These are phyloP conservation scores for Saccopteryx bilineata DNA, from an alignment of 2,113 vertebrate genomes.

Conservation along the genomic window DNA sequence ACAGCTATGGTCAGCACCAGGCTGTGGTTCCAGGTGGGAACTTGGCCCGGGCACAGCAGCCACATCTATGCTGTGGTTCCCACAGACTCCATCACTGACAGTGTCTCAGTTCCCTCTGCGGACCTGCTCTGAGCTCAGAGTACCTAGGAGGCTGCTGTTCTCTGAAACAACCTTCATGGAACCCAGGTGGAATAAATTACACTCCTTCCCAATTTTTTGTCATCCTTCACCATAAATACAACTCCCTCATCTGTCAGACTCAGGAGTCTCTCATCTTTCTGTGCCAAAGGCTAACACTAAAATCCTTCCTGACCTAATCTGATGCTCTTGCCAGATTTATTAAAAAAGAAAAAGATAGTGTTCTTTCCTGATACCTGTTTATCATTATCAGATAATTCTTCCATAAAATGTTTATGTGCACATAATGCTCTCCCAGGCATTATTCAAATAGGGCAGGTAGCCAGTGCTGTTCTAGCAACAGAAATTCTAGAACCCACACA, in stretches of 20 bases:
- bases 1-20: background rate
- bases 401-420: background rate
- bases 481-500: background rate
- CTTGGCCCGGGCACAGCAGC: background rate
- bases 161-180: background rate
- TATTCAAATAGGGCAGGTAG: background rate
- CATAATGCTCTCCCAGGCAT: background rate
- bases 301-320: background rate
- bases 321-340: background rate
- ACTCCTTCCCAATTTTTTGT: background rate
- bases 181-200: conserved; percentile 51
- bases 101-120: background rate
- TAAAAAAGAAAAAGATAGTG: background rate
- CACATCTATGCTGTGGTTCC: background rate
- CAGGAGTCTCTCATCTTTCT: background rate
- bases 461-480: background rate
- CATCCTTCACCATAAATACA: background rate
- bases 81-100: background rate
- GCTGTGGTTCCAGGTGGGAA: background rate
- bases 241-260: background rate
- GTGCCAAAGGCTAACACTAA: conserved; percentile 53
- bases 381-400: conserved; percentile 41
- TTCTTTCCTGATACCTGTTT: conserved; percentile 36
- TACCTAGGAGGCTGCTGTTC: background rate
- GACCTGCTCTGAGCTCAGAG: background rate